Conservation (phyloP, 1,140 invertebrate species). For the Oryzaephilus surinamensis region DNA sequence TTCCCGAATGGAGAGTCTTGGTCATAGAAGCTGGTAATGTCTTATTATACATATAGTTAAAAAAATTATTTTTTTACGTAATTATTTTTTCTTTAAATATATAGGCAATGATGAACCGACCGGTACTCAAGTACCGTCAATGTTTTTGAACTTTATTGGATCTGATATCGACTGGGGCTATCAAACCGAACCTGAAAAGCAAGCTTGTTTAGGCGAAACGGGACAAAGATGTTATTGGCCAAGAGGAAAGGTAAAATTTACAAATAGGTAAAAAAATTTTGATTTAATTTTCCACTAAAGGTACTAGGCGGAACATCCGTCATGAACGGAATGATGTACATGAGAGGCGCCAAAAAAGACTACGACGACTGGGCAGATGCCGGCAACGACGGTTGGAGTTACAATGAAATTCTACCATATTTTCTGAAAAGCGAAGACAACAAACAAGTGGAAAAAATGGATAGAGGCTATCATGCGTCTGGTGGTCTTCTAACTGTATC, state of each 20-base stretch:
- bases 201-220: constrained; percentile 66
- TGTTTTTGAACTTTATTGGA: constrained; percentile 73
- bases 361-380: constrained; percentile 81
- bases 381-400: constrained; percentile 85
- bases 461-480: constrained; percentile 62
- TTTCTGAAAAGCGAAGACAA: constrained; percentile 83
- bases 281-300: no score
- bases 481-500: constrained; percentile 70
- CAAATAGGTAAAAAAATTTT: neutral
- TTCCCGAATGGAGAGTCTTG: constrained; percentile 66
- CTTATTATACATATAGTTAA: no score
- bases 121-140: constrained; percentile 71
- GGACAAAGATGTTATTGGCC: constrained; percentile 72
- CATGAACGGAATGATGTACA: constrained; percentile 96
- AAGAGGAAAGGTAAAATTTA: constrained; percentile 65
- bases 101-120: constrained; percentile 71
- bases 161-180: constrained; percentile 81
- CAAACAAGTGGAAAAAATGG: constrained; percentile 60
- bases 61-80: no score
- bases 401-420: constrained; percentile 77
- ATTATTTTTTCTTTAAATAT: constrained; percentile 40
- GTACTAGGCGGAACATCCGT: constrained; percentile 86
- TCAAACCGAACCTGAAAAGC: constrained; percentile 73
- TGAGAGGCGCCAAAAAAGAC: constrained; percentile 80
- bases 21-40: constrained; percentile 79